Percentiles rank a stretch among this genome's conserved stretches.
Conservation (phyloP, 2,797 vertebrate genomes). For the Rachycentron canadum region DNA sequence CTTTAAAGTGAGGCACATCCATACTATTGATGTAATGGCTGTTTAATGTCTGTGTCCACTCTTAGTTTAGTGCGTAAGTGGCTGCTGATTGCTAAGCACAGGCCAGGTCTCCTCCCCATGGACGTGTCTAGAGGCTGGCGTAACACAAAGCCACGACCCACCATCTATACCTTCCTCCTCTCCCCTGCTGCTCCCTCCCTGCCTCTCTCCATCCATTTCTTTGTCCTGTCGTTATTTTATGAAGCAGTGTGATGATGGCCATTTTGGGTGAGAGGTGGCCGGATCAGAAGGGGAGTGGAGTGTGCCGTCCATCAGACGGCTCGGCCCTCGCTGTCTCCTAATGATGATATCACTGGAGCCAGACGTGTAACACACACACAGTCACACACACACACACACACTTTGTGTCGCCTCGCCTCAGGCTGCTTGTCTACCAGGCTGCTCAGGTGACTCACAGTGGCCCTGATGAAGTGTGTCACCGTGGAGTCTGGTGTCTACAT, state of each 20-base stretch:
- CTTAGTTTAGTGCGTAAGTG: slow-evolving; percentile 73
- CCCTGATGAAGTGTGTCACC: slow-evolving; percentile 81
- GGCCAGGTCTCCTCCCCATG: slow-evolving; percentile 69
- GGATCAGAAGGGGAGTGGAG: slow-evolving; percentile 72
- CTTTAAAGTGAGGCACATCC: slow-evolving; percentile 68
- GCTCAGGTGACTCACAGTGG: slow-evolving; percentile 83
- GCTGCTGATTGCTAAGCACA: slow-evolving; percentile 69
- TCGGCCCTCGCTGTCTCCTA: slow-evolving; percentile 69
- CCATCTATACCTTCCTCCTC: slow-evolving; percentile 30
- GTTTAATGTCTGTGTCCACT: slow-evolving; percentile 77
- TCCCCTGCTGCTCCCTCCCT: slow-evolving; percentile 21
- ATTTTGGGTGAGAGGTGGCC: slow-evolving; percentile 58
- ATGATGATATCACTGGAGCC: slow-evolving; percentile 85
- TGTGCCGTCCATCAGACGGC: slow-evolving; percentile 82
- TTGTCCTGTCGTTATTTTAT: slow-evolving; percentile 71
- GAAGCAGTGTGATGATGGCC: slow-evolving; percentile 63
- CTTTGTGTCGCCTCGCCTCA: slow-evolving; percentile 63
- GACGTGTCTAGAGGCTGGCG: slow-evolving; percentile 59
- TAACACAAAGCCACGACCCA: slow-evolving; percentile 72
- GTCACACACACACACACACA: slow-evolving; percentile 25
- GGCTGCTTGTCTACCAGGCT: slow-evolving; percentile 79
- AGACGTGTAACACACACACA: slow-evolving; percentile 62
- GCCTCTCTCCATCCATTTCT: slow-evolving; percentile 57
- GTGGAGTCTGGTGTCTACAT: slow-evolving; percentile 74
- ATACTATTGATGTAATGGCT: slow-evolving; percentile 80